phyloP scores from a whole-genome alignment of 1,140 invertebrate genomes.

The Caligus rogercresseyi region DNA sequence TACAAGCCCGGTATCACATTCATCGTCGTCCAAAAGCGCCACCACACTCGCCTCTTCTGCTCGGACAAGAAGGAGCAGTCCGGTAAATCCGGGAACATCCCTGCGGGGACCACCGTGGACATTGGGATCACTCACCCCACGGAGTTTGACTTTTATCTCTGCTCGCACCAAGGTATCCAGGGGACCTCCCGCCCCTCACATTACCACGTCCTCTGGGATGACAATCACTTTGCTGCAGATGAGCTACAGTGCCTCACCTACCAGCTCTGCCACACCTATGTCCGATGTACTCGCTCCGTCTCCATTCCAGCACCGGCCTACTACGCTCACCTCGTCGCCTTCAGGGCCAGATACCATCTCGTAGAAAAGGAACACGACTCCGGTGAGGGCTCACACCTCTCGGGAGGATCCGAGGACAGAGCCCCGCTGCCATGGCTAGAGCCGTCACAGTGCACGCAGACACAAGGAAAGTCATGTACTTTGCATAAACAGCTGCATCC shows the following conservation, averaged over 20 bases:
- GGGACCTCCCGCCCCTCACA: slow-evolving; percentile 94
- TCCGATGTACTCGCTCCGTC: slow-evolving; percentile 95
- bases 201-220: slow-evolving; percentile 99
- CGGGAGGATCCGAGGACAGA: slow-evolving; percentile 88
- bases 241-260: slow-evolving; percentile 97
- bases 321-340: slow-evolving; percentile 97
- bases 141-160: slow-evolving; percentile 99
- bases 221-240: slow-evolving; percentile 94
- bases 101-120: slow-evolving; percentile 97
- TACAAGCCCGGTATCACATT: slow-evolving; percentile 99
- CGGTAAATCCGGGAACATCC: slow-evolving; percentile 96
- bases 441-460: slow-evolving; percentile 98
- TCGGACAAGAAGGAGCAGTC: slow-evolving; percentile 96
- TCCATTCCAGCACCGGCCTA: slow-evolving; percentile 98
- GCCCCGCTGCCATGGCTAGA: slow-evolving; percentile 88
- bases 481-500: slow-evolving; percentile 46
- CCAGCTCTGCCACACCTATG: slow-evolving; percentile 98
- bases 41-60: slow-evolving; percentile 94
- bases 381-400: slow-evolving; percentile 93
- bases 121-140: slow-evolving; percentile 98
- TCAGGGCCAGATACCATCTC: slow-evolving; percentile 93
- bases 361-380: slow-evolving; percentile 99
- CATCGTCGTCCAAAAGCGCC: slow-evolving; percentile 94
- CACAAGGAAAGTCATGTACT: slow-evolving; percentile 98
- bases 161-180: slow-evolving; percentile 81